Evolutionary conservation across 30 jellyfish, hydroid and myxozoan genomes (phyloP), one percentile per base, ranked within the genome.

Genomic region (Catostylus mosaicus): DNA sequence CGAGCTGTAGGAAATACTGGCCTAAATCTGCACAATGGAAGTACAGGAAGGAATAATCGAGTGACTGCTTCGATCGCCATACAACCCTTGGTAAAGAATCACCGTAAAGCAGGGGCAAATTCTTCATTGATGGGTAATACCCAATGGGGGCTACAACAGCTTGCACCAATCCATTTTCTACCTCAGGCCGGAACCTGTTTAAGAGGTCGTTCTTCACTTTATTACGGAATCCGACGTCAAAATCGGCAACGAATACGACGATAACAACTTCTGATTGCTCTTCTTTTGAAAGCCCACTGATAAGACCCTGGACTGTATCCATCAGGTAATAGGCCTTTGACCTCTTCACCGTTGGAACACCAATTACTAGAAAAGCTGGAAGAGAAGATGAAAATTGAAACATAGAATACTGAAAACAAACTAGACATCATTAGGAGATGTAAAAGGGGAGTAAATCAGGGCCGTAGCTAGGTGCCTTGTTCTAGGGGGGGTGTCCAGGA

Each of bases 61-160:
- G 86, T 30, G 96, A 57, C 56, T 94, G 99, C 34, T 94, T 94
- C 36, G 99, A 94, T 63, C 99, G 75, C 99, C 99, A 94, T 0
- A 29, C 48, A 27, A 89, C 97, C 48, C 99, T 89, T 1, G 76
- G 84, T 0, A 64, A 73, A 33, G 88, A 73, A 54, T 94, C 99
- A 43, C 97, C 99, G 59, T 63, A 88, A 47, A 94, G 85, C 26
- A 77, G 69, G 1, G 97, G 97, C 63, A 94, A 30, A 22, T 68
- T 63, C 34, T 80, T 66, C 77, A 94, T 12, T 20, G 73, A 45
- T 10, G 99, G 99, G 82, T 94, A 94, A 50, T 40, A 94, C 20
- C 60, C 57, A 8, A 29, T 37, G 1, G 91, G 81, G 0, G 97
- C 94, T 0, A 67, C 85, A 30, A 94, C 72, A 29, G 84, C 91